Percentiles rank a stretch among this genome's conserved stretches.
Evolutionary conservation across 2,113 vertebrate species (phyloP).

Genomic region (Nettapus auritus): DNA sequence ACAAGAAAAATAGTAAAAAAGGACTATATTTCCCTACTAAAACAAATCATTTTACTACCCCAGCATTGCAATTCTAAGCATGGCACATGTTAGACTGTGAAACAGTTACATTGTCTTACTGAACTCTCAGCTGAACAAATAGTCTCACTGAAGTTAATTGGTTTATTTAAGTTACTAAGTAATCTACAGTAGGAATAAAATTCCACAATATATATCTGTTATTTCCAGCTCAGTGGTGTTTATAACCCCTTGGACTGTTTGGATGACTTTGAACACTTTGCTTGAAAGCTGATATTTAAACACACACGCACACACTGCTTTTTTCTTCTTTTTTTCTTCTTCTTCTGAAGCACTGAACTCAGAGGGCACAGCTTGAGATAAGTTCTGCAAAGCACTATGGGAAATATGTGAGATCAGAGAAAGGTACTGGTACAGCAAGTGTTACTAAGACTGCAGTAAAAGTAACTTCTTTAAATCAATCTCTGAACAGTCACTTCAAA

Average conservation of each 20-base stretch:
- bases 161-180: neutral
- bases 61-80: neutral
- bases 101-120: fast-evolving
- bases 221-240: neutral
- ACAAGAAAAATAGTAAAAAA: neutral
- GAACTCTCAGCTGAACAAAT: neutral
- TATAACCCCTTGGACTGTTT: neutral
- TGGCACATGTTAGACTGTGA: neutral
- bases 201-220: neutral
- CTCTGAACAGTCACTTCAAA: slow-evolving; percentile 6
- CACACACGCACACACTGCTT: neutral
- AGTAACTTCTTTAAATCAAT: neutral
- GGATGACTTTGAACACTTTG: neutral
- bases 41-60: neutral
- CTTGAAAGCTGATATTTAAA: neutral
- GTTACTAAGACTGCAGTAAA: neutral
- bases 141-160: neutral
- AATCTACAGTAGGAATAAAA: neutral
- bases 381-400: neutral
- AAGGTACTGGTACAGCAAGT: neutral
- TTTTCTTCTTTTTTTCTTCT: neutral
- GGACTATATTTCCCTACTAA: neutral
- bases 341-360: neutral
- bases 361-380: neutral
- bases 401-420: neutral